These are phyloP conservation scores for Papilio gigon DNA, from an alignment of 2,888 invertebrate species.

Conservation along the genomic window DNA sequence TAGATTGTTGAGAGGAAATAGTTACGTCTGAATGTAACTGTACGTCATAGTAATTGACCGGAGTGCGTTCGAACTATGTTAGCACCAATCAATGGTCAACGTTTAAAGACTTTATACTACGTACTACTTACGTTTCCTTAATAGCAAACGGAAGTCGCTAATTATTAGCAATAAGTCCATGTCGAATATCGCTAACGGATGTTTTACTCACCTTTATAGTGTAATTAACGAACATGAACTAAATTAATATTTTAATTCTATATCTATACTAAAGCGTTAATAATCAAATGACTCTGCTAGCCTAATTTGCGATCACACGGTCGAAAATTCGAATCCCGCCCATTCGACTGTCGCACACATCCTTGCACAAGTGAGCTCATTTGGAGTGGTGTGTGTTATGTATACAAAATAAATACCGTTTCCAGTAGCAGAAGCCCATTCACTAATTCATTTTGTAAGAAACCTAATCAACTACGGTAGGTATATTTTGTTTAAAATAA, in stretches of 20 bases:
- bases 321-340: too few species aligned
- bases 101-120: background rate
- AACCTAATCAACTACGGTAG: too few species aligned
- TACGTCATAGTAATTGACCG: background rate
- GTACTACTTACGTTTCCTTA: conserved; percentile 22
- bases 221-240: background rate
- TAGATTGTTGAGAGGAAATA: too few species aligned
- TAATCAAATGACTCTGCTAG: too few species aligned
- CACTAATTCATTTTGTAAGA: too few species aligned
- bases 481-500: background rate
- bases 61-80: background rate
- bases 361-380: too few species aligned
- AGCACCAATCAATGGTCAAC: background rate
- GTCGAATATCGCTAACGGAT: conserved; percentile 10
- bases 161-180: conserved; percentile 26
- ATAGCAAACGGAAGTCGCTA: conserved; percentile 33
- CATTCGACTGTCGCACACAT: too few species aligned
- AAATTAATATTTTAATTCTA: conserved; percentile 11
- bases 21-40: background rate
- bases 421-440: too few species aligned
- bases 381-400: too few species aligned
- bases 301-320: too few species aligned
- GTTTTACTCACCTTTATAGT: conserved; percentile 18
- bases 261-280: background rate
- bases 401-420: too few species aligned